Evolutionary conservation across 2,888 invertebrate genomes (phyloP).

Genomic region (Drosophila histrio): DNA sequence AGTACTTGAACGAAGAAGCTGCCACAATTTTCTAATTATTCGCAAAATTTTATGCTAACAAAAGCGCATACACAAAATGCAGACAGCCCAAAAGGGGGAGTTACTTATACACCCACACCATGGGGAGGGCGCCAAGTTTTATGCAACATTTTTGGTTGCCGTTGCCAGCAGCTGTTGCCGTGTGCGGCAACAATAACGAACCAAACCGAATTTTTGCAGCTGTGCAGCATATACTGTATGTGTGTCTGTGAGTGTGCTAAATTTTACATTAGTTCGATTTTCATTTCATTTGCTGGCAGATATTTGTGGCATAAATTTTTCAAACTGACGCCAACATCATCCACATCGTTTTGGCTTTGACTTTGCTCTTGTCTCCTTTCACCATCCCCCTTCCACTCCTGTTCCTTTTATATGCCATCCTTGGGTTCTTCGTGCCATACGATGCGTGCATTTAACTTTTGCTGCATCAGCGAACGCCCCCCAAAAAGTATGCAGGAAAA

Average conservation of each 20-base stretch:
- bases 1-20: constrained; percentile 53
- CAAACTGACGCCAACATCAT: constrained; percentile 34
- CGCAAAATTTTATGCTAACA: constrained; percentile 79
- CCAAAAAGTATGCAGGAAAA: constrained; percentile 30
- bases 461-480: constrained; percentile 31
- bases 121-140: constrained; percentile 51
- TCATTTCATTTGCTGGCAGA: constrained; percentile 72
- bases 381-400: not conserved
- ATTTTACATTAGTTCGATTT: constrained; percentile 77
- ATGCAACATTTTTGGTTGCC: constrained; percentile 66
- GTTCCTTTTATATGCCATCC: not conserved
- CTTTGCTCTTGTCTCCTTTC: not conserved
- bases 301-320: constrained; percentile 53
- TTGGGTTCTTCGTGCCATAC: constrained; percentile 11
- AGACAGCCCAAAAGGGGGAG: constrained; percentile 3
- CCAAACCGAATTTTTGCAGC: constrained; percentile 56
- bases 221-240: constrained; percentile 26
- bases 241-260: constrained; percentile 41
- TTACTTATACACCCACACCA: constrained; percentile 11
- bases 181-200: constrained; percentile 56
- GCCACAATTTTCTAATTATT: constrained; percentile 79
- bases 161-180: constrained; percentile 50
- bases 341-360: not conserved
- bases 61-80: constrained; percentile 56
- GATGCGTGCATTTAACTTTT: constrained; percentile 36